Conservation (phyloP, 2,113 vertebrate genomes). For the Archilochus colubris region DNA sequence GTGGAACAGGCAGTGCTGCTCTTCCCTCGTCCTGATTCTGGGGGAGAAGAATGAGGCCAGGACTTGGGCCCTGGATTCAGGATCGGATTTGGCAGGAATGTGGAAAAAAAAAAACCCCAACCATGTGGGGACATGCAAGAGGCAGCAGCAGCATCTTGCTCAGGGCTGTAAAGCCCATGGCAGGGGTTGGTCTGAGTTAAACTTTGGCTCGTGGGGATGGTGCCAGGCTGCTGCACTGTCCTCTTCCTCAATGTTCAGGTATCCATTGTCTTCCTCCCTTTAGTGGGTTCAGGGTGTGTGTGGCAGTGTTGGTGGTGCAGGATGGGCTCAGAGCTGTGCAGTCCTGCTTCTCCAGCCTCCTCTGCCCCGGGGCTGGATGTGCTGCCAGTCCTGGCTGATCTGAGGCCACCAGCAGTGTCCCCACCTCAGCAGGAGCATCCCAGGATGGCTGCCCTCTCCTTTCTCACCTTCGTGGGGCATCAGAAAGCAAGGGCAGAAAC, state of each 20-base stretch:
- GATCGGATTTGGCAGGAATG: background rate
- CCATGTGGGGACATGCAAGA: background rate
- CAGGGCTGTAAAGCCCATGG: background rate
- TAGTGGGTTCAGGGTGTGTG: background rate
- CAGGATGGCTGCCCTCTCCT: background rate
- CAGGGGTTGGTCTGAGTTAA: background rate
- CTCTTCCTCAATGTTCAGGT: background rate
- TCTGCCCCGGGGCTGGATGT: background rate
- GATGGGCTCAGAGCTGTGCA: background rate
- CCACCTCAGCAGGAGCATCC: background rate
- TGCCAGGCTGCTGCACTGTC: background rate
- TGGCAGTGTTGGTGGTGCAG: rapidly evolving
- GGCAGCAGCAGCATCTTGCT: background rate
- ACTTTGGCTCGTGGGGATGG: background rate
- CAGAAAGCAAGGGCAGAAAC: background rate
- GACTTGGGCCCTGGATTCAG: background rate
- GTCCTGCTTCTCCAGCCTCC: background rate
- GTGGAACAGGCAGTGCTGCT: background rate
- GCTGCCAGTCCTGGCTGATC: background rate
- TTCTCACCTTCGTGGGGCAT: background rate
- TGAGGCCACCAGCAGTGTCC: background rate
- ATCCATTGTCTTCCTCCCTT: background rate
- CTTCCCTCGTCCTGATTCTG: background rate
- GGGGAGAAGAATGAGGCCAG: background rate
- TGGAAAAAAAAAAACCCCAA: background rate